Base-by-base conservation (phyloP, 92 coral and sea anemone genomes). In the Epizoanthus rinbou region DNA sequence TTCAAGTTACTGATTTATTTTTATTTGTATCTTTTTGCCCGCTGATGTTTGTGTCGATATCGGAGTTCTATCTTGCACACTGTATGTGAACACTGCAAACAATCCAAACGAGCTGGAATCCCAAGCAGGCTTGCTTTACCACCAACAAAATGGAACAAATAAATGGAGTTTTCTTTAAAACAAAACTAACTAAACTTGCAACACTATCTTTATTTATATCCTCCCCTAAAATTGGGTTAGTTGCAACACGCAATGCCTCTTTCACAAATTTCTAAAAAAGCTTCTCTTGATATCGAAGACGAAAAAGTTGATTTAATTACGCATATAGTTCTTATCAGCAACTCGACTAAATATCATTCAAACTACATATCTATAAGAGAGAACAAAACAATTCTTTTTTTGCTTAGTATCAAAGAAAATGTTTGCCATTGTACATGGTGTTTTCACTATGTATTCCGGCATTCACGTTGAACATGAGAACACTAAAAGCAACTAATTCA, bases 21-120 rank as follows among this genome's bases (percentile, higher is more conserved):
- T 39, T 33, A 18, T 65, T 35, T 78, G 82, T 62, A 60, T 60
- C 37, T 41, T 62, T 28, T 19, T 78, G 72, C 82, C 82, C 66
- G 71, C 82, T 78, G 82, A 78, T 43, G 45, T 41, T 23, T 41
- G 50, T 22, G 39, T 13, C 41, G 82, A 78, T 78, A 78, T 78
- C 82, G 16, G 24, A 19, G 71, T 60, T 78, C 58, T 78, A 78
- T 78, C 82, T 78, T 78, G 82, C 82, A 78, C 14, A 22, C 52
- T 39, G 58, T 78, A 60, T 78, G 70, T 13, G 39, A 62, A 60
- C 21, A 41, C 14, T 18, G 39, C 24, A 78, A 78, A 78, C 82
- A 78, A 62, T 19, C 13, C 57, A 41, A 8, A 63, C 10, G 82
- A 14, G 66, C 45, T 78, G 22, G 81, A 31, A 39, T 78, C 69